Percentiles rank a stretch among this genome's conserved stretches.
These are phyloP conservation scores for Leptosomus discolor DNA, from an alignment of 2,113 vertebrate genomes.

Conservation along the genomic window DNA sequence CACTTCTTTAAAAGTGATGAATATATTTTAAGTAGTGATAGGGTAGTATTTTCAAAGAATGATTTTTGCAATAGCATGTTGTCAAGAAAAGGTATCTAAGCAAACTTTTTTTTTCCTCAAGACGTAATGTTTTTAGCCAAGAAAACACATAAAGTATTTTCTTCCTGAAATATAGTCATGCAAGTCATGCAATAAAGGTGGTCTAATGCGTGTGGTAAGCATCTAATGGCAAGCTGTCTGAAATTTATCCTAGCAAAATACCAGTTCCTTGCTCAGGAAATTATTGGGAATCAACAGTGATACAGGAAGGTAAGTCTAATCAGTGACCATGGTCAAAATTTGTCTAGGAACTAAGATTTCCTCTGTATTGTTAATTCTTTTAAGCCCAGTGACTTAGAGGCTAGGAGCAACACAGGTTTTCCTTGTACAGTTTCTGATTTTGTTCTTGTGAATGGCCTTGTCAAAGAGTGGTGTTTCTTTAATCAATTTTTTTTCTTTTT, in stretches of 20 bases:
- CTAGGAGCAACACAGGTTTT: not conserved
- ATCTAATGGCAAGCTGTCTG: not conserved
- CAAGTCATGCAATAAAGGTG: not conserved
- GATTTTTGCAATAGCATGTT: not conserved
- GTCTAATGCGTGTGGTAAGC: not conserved
- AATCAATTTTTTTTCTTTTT: not conserved
- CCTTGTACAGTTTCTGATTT: not conserved
- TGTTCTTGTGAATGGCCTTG: not conserved
- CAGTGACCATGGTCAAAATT: not conserved
- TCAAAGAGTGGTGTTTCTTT: not conserved
- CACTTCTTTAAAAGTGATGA: not conserved
- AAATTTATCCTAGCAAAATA: not conserved
- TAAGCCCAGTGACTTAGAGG: not conserved
- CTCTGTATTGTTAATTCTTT: not conserved
- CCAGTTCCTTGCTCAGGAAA: not conserved
- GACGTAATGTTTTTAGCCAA: not conserved
- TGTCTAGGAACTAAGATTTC: not conserved
- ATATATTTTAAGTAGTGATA: not conserved
- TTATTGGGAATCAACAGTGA: not conserved
- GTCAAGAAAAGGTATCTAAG: not conserved
- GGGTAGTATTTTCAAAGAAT: not conserved
- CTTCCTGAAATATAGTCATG: not conserved
- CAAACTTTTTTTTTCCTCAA: not conserved
- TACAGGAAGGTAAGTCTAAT: not conserved
- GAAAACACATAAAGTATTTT: not conserved